Evolutionary conservation across 2,113 vertebrate species (phyloP), one percentile per base, ranked within the genome.

Genomic region (Leptobrachium ailaonicum): DNA sequence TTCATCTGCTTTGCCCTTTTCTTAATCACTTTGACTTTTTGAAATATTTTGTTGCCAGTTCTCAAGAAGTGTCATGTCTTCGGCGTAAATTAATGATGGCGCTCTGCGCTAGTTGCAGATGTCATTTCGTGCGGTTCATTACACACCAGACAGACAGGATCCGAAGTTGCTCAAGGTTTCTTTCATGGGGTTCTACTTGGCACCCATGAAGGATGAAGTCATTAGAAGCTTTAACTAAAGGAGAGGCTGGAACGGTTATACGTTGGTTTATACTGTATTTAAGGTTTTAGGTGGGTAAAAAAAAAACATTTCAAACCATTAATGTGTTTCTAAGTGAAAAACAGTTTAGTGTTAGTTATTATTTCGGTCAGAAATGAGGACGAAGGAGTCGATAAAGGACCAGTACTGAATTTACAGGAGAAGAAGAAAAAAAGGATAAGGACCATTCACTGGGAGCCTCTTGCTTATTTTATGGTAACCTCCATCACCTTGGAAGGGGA

Each of bases 101-200:
- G 77, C 85, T 83, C 84, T 84, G 83, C 86, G 83, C 78, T 82
- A 77, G 83, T 75, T 86, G 85, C 87, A 90, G 88, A 89, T 90
- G 92, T 91, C 91, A 88, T 89, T 83, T 69, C 90, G 90, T 91
- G 92, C 88, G 92, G 90, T 90, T 92, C 92, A 91, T 93, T 93
- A 91, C 90, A 88, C 89, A 85, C 75, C 91, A 90, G 91, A 89
- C 90, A 92, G 90, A 87, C 92, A 88, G 87, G 0, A 50, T 50
- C 89, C 92, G 89, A 90, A 91, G 90, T 84, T 93, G 90, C 90
- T 89, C 91, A 93, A 92, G 90, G 89, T 90, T 94, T 92, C 86
- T 92, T 92, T 93, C 89, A 87, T 83, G 78, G 86, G 84, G 88
- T 91, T 90, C 88, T 88, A 88, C 86, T 32, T 87, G 85, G 83